A percentile compares a stretch with the other conserved stretches of the same genome.
Evolutionary conservation across 92 coral and sea anemone genomes (phyloP).

Genomic region (Zoanthus gigantus): DNA sequence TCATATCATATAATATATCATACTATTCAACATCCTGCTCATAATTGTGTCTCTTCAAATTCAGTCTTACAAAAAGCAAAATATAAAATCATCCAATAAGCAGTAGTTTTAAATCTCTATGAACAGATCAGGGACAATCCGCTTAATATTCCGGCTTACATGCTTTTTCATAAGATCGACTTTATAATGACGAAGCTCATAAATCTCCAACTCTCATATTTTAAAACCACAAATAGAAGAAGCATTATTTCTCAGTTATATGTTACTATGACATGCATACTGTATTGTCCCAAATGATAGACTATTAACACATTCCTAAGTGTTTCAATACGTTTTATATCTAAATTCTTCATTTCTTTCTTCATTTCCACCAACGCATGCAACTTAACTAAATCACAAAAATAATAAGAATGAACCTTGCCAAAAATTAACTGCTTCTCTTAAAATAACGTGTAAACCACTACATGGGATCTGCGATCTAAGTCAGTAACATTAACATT

Average conservation of each 20-base stretch:
- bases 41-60: slow-evolving; percentile 18
- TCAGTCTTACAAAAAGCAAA: slow-evolving; percentile 15
- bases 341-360: slow-evolving; percentile 29
- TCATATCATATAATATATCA: neutral
- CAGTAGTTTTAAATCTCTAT: slow-evolving; percentile 10
- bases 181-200: slow-evolving; percentile 13
- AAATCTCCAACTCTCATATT: slow-evolving; percentile 18
- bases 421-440: slow-evolving; percentile 35
- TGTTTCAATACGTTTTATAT: slow-evolving; percentile 25
- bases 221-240: slow-evolving; percentile 11
- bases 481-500: slow-evolving; percentile 40
- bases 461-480: slow-evolving; percentile 44
- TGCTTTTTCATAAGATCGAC: slow-evolving; percentile 10
- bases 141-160: slow-evolving; percentile 14
- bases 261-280: slow-evolving; percentile 22
- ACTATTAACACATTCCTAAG: slow-evolving; percentile 35
- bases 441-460: slow-evolving; percentile 24
- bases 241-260: slow-evolving; percentile 13
- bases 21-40: slow-evolving; percentile 20
- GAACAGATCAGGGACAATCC: slow-evolving; percentile 19
- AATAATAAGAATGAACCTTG: slow-evolving; percentile 26
- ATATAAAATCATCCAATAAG: slow-evolving; percentile 10
- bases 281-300: slow-evolving; percentile 17
- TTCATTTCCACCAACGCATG: slow-evolving; percentile 26
- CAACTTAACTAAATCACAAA: slow-evolving; percentile 29